A percentile compares a stretch with the other conserved stretches of the same genome.
These are phyloP conservation scores for Cyclophora albipunctata DNA, from an alignment of 2,888 invertebrate genomes.

Conservation along the genomic window DNA sequence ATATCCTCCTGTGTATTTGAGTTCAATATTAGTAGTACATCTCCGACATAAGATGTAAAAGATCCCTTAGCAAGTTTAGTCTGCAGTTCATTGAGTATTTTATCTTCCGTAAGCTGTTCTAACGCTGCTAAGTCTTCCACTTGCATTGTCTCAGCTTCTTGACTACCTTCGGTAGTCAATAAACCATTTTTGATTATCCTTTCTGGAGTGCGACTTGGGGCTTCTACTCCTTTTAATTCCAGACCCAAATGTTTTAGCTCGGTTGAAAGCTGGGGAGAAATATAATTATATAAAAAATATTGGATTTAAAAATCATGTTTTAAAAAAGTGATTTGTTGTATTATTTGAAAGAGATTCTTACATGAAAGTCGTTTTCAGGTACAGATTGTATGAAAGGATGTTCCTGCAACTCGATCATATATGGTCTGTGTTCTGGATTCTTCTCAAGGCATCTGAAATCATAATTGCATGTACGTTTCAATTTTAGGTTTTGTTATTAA, in stretches of 20 bases:
- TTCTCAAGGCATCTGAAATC: slow-evolving; percentile 85
- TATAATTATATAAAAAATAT: not conserved
- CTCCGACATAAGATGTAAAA: slow-evolving; percentile 87
- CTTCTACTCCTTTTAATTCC: slow-evolving; percentile 53
- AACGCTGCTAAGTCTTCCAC: slow-evolving; percentile 89
- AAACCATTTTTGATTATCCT: slow-evolving; percentile 66
- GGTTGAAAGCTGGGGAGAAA: slow-evolving; percentile 75
- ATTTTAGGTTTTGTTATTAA: not conserved
- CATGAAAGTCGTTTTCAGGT: slow-evolving; percentile 87
- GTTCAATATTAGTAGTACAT: slow-evolving; percentile 85
- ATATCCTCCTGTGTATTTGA: slow-evolving; percentile 85
- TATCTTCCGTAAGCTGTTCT: slow-evolving; percentile 83
- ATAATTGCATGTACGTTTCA: not conserved
- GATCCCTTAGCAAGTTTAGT: slow-evolving; percentile 80
- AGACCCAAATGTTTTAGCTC: slow-evolving; percentile 79
- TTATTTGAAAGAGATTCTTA: slow-evolving; percentile 42
- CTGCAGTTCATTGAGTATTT: slow-evolving; percentile 80
- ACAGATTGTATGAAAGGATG: slow-evolving; percentile 88
- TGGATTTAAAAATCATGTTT: not conserved
- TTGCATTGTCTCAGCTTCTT: slow-evolving; percentile 81
- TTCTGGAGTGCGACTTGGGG: slow-evolving; percentile 56
- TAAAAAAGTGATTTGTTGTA: too few species aligned
- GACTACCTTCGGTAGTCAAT: slow-evolving; percentile 66
- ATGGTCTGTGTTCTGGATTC: slow-evolving; percentile 90
- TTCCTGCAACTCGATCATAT: slow-evolving; percentile 85